Conservation (phyloP, 2,797 vertebrate species). For the Pseudotriccus pelzelni region DNA sequence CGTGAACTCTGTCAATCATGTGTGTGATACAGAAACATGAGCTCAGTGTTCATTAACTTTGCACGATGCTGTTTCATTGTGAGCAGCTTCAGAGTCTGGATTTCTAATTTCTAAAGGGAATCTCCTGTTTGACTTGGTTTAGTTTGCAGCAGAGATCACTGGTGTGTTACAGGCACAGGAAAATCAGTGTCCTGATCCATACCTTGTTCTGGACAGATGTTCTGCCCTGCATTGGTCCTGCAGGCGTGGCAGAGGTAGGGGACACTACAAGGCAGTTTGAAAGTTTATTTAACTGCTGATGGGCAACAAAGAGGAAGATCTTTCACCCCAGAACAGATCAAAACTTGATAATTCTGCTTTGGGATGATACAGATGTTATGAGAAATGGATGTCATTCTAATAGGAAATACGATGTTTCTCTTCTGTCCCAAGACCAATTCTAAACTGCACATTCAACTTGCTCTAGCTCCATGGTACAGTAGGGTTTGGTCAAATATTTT, state of each 20-base stretch:
- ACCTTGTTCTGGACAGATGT: rapidly evolving
- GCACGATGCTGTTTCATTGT: not conserved
- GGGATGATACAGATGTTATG: not conserved
- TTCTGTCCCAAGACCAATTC: not conserved
- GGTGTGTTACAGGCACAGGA: not conserved
- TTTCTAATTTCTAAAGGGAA: not conserved
- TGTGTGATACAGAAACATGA: not conserved
- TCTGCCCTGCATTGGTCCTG: not conserved
- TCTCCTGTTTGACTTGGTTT: not conserved
- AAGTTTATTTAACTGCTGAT: not conserved
- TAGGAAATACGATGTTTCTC: not conserved
- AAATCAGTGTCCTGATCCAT: rapidly evolving
- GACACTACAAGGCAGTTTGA: rapidly evolving
- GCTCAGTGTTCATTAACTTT: not conserved
- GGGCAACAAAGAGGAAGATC: not conserved
- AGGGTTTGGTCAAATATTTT: not conserved
- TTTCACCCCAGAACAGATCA: not conserved
- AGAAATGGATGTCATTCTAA: not conserved
- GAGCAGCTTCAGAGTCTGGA: not conserved
- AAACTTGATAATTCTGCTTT: not conserved
- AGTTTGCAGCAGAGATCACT: not conserved
- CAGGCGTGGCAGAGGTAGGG: not conserved
- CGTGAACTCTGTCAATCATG: not conserved
- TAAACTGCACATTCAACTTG: not conserved
- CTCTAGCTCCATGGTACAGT: not conserved